Evolutionary conservation across 1,140 invertebrate species (phyloP).

Genomic region (Drosophila ironensis): DNA sequence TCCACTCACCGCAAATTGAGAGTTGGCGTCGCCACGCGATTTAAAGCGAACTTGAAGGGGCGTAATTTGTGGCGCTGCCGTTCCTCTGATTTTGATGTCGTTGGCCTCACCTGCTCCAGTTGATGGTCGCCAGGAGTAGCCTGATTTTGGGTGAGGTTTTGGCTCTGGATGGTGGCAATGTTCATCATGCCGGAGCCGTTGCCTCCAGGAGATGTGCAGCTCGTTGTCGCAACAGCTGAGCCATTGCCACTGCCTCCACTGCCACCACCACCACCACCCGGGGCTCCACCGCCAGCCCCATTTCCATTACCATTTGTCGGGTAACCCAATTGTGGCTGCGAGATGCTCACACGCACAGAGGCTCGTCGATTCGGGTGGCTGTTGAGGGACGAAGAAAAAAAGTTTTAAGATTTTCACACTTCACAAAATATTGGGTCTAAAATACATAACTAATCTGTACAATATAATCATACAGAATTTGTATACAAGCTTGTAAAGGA

Average conservation of each 20-base stretch:
- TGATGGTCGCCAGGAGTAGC: constrained; percentile 30
- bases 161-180: constrained; percentile 60
- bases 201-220: constrained; percentile 50
- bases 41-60: constrained; percentile 86
- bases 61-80: constrained; percentile 85
- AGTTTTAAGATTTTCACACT: neutral
- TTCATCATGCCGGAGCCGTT: constrained; percentile 37
- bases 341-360: constrained; percentile 64
- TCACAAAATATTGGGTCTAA: neutral
- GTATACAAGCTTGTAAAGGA: no score
- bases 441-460: no score
- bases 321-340: constrained; percentile 73
- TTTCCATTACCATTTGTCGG: constrained; percentile 51
- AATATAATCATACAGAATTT: no score
- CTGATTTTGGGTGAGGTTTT: constrained; percentile 3
- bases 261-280: neutral
- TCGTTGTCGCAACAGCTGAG: constrained; percentile 70
- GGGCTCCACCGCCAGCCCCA: neutral
- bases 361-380: constrained; percentile 77
- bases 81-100: constrained; percentile 82
- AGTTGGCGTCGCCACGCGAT: constrained; percentile 84
- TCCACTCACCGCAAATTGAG: constrained; percentile 85
- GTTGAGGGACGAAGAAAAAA: neutral
- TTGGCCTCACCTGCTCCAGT: constrained; percentile 29
- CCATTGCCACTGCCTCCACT: constrained; percentile 62